A percentile compares a stretch with the other conserved stretches of the same genome.
These are phyloP conservation scores for Arvicanthis niloticus DNA, from an alignment of 2,113 vertebrate species.

Conservation along the genomic window DNA sequence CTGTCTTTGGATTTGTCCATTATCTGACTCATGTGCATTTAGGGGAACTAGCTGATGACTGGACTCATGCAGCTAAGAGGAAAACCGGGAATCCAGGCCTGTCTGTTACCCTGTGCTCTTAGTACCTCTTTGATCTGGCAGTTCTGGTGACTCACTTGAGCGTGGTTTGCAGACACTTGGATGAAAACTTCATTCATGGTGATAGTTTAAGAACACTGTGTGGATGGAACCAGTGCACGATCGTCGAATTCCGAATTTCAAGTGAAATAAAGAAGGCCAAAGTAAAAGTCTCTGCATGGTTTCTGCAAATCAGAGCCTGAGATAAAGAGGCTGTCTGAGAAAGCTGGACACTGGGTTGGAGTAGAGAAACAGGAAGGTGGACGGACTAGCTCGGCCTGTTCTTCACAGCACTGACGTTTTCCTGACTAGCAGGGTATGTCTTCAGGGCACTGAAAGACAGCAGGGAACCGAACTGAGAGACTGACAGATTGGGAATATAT, in stretches of 20 bases:
- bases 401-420: background rate
- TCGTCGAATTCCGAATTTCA: background rate
- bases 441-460: background rate
- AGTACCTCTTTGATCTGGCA: constrained; percentile 1
- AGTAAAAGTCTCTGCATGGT: background rate
- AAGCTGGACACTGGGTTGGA: background rate
- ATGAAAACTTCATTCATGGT: background rate
- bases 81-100: background rate
- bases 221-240: background rate
- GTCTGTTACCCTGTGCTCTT: background rate
- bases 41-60: constrained; percentile 19
- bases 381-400: background rate
- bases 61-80: constrained; percentile 14
- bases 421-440: background rate
- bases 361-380: background rate
- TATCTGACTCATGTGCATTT: constrained; percentile 25
- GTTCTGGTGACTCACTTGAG: constrained; percentile 6
- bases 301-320: background rate
- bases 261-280: constrained; percentile 8
- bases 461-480: background rate
- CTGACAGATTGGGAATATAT: background rate
- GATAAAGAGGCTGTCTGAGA: background rate
- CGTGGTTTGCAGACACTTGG: background rate
- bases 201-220: background rate
- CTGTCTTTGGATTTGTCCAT: constrained; percentile 44